These are phyloP conservation scores for Paratilapia polleni DNA, from an alignment of 2,113 vertebrate genomes.

Conservation along the genomic window DNA sequence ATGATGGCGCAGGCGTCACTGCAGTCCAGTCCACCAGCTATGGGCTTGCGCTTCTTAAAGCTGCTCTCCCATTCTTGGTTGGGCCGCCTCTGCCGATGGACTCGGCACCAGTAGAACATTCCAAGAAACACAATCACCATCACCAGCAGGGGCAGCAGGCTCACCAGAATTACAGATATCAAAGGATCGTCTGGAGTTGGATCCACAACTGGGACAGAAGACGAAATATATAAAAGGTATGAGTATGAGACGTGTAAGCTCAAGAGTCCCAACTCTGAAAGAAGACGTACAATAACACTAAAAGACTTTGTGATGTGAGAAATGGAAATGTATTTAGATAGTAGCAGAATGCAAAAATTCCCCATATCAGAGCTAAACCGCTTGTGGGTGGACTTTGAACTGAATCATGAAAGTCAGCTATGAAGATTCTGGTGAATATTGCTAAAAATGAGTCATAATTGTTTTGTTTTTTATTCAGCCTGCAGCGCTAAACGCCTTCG, in stretches of 20 bases:
- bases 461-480: not conserved
- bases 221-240: not conserved
- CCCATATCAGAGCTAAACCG: not conserved
- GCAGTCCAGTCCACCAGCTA: constrained; percentile 81
- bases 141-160: constrained; percentile 87
- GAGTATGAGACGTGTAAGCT: not conserved
- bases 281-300: not conserved
- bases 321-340: not conserved
- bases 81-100: constrained; percentile 51
- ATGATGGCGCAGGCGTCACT: constrained; percentile 90
- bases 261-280: not conserved
- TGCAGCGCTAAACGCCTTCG: not conserved
- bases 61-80: constrained; percentile 68
- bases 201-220: constrained; percentile 24
- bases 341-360: not conserved
- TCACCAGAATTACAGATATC: constrained; percentile 84
- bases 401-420: constrained; percentile 20
- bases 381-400: constrained; percentile 15
- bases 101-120: constrained; percentile 74
- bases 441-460: constrained; percentile 9
- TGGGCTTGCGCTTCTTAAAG: constrained; percentile 73
- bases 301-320: not conserved
- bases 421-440: not conserved
- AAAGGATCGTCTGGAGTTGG: constrained; percentile 59
- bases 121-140: constrained; percentile 75